phyloP scores from a whole-genome alignment of 2,888 invertebrate genomes.

The Belgica antarctica region DNA sequence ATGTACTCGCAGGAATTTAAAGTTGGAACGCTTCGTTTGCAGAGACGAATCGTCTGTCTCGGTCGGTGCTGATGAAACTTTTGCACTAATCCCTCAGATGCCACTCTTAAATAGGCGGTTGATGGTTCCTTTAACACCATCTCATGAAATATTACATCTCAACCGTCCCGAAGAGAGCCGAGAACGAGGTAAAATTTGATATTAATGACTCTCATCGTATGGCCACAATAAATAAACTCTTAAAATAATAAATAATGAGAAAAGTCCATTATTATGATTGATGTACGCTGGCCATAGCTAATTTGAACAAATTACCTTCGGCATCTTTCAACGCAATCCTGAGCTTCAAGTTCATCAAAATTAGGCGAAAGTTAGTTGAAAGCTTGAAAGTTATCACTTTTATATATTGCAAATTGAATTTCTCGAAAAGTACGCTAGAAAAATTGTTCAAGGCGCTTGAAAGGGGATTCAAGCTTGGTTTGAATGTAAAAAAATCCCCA shows the following conservation, averaged over 20 bases:
- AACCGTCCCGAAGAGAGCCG: constrained; percentile 33
- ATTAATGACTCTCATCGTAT: constrained; percentile 40
- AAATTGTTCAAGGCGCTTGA: no score
- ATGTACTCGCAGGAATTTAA: background rate
- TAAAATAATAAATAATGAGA: constrained; percentile 43
- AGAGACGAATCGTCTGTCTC: background rate
- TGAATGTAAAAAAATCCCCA: no score
- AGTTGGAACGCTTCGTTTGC: background rate
- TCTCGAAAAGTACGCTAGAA: no score
- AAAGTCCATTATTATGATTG: constrained; percentile 43
- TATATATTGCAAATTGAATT: no score
- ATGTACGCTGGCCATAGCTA: constrained; percentile 37
- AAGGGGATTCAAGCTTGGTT: no score
- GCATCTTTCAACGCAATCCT: constrained; percentile 41
- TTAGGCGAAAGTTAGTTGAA: no score
- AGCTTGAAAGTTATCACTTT: no score
- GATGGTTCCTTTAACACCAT: background rate
- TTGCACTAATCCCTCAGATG: constrained; percentile 31
- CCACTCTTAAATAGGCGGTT: constrained; percentile 17
- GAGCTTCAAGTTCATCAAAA: no score
- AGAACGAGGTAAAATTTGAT: constrained; percentile 23
- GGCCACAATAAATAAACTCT: constrained; percentile 44
- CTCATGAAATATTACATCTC: constrained; percentile 22
- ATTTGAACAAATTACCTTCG: constrained; percentile 43
- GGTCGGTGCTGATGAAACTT: background rate